phyloP scores from a whole-genome alignment of 2,888 invertebrate genomes.

The Melinopterus prodromus region DNA sequence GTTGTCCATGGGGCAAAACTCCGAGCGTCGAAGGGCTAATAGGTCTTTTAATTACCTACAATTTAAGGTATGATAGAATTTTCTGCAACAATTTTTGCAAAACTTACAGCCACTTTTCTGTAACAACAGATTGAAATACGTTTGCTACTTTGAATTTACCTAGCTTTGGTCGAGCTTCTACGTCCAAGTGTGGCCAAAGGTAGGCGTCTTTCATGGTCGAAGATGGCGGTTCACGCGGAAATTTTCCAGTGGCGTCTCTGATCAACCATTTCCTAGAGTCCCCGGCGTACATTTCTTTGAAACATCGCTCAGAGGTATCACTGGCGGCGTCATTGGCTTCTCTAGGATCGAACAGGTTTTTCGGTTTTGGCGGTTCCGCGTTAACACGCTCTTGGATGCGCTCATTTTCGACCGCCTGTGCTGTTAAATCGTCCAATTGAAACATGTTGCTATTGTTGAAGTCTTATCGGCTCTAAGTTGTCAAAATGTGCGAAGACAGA shows the following conservation, averaged over 20 bases:
- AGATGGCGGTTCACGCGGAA: constrained; percentile 39
- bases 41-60: too few relatives aligned
- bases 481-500: background rate
- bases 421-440: background rate
- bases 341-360: background rate
- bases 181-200: constrained; percentile 44
- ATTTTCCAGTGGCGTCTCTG: constrained; percentile 49
- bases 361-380: background rate
- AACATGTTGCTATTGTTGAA: background rate
- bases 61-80: too few relatives aligned
- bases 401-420: background rate
- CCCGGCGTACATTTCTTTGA: constrained; percentile 49
- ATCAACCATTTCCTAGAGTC: constrained; percentile 55
- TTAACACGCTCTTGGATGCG: too few relatives aligned
- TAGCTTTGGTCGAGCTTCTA: constrained; percentile 37
- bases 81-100: too few relatives aligned
- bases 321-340: constrained; percentile 39
- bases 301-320: constrained; percentile 50
- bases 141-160: constrained; percentile 36
- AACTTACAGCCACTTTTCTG: too few relatives aligned
- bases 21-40: too few relatives aligned
- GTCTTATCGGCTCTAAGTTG: background rate
- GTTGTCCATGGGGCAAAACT: too few relatives aligned
- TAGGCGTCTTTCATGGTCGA: constrained; percentile 54
- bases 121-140: too few relatives aligned